Base-by-base conservation (phyloP, 2,888 invertebrate genomes). In the Onthophagus sagittarius region DNA sequence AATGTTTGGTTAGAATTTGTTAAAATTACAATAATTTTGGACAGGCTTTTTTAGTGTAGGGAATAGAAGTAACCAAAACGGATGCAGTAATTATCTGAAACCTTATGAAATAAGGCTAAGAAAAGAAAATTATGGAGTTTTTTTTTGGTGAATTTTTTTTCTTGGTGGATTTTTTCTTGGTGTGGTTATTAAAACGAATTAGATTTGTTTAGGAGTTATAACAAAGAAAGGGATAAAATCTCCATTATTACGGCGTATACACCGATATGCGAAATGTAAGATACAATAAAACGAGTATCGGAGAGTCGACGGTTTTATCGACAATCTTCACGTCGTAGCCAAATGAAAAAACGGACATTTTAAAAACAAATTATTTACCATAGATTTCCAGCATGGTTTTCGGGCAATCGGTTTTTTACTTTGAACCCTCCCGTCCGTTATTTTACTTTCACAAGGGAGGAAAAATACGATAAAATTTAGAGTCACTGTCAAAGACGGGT, bases 401-500 rank as follows among this genome's bases (percentile, higher is more conserved):
- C 39, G 39, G 23, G 3, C 23, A 23, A 23, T 23, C 23, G 23
- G 2, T 23, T 23, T 23, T 23, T 23, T 23, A 1, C 23, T 1
- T 23, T 23, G 1, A 23, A 23, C 23, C 23, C 23, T 23, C 23
- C 3, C 23, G 23, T 23, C 3, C 23, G 23, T 23, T 23, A 23
- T 23, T 23, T 23, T 23, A 23, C 23, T 2, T 53, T 53, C 39
- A 11, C 39, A 11, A 53, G 7, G 39, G 39, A 11, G 39, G 64
- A 73, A 71, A 63, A 73, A 75, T 63, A 74, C 71, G 74, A 65
- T 73, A 73, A 76, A 77, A 73, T 75, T 74, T 77, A 76, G 76
- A 75, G 75, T 77, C 77, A 81, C 81, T 82, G 81, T 81, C 80
- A 82, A 79, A 67, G 31, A 67, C 67, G 67, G 67, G 31, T 81